These are phyloP conservation scores for Symphodus melops DNA, from an alignment of 2,113 vertebrate species.

Conservation along the genomic window DNA sequence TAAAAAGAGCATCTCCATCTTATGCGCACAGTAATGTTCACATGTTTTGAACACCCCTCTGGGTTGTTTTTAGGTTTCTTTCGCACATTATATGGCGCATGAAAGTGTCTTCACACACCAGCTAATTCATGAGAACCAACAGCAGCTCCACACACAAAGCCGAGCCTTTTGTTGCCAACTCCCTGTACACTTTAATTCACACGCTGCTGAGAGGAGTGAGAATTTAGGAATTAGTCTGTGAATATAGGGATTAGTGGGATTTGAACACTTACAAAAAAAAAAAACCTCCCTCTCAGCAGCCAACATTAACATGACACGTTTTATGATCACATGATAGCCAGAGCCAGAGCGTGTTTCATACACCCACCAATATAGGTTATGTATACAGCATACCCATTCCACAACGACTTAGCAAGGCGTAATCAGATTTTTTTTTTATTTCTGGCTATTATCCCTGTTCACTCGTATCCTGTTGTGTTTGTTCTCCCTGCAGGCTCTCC, in stretches of 20 bases:
- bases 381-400: conserved; percentile 14
- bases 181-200: conserved; percentile 61
- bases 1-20: too few relatives aligned
- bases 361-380: conserved; percentile 33
- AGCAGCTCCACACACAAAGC: conserved; percentile 60
- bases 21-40: not conserved
- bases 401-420: conserved; percentile 14
- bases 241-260: conserved; percentile 74
- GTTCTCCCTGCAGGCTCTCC: conserved; percentile 88
- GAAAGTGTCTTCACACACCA: conserved; percentile 46
- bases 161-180: conserved; percentile 66
- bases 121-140: conserved; percentile 66
- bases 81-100: conserved; percentile 13
- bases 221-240: conserved; percentile 64
- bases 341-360: conserved; percentile 35
- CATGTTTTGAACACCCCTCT: conserved; percentile 41
- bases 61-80: conserved; percentile 35
- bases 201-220: conserved; percentile 59
- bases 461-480: conserved; percentile 4
- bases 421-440: conserved; percentile 1
- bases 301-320: conserved; percentile 69
- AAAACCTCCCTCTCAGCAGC: conserved; percentile 56
- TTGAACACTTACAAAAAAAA: conserved; percentile 70
- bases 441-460: conserved; percentile 28
- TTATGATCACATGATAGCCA: conserved; percentile 51